Evolutionary conservation across 2,797 vertebrate genomes (phyloP).

Genomic region (Acanthurus leucopareius): DNA sequence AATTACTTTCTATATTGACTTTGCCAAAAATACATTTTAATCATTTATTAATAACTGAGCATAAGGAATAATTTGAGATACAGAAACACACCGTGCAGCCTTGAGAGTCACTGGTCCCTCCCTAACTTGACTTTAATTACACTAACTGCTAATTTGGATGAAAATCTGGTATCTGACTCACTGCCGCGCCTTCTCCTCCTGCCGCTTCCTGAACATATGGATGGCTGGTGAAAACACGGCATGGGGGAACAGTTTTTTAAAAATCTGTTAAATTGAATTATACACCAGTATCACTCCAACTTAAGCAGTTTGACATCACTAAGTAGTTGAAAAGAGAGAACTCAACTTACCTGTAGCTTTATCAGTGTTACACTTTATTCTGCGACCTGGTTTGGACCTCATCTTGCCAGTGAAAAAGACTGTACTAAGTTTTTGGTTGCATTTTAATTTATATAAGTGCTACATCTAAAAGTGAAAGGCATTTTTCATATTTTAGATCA

Average conservation of each 20-base stretch:
- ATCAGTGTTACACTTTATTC: background rate
- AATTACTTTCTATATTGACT: conserved; percentile 76
- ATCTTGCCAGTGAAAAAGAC: background rate
- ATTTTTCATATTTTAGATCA: no score
- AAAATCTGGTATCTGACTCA: conserved; percentile 70
- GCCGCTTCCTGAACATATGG: conserved; percentile 74
- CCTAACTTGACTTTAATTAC: conserved; percentile 69
- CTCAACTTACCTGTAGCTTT: background rate
- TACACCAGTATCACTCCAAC: conserved; percentile 7
- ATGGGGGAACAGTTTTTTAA: background rate
- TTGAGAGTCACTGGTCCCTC: conserved; percentile 8
- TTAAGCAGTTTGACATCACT: conserved; percentile 14
- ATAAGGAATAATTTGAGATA: conserved; percentile 69
- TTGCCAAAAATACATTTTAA: conserved; percentile 64
- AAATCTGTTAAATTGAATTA: conserved; percentile 43
- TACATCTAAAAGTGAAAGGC: no score
- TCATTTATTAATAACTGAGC: conserved; percentile 67
- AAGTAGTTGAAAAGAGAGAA: background rate
- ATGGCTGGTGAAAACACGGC: conserved; percentile 56
- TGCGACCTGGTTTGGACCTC: background rate
- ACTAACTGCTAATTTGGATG: conserved; percentile 73
- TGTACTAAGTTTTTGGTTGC: background rate
- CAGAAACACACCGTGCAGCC: conserved; percentile 4
- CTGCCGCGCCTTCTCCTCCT: conserved; percentile 20
- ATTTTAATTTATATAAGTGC: no score